Evolutionary conservation across 2,113 vertebrate species (phyloP), one percentile per base, ranked within the genome.

Genomic region (Rhynchomys soricoides): DNA sequence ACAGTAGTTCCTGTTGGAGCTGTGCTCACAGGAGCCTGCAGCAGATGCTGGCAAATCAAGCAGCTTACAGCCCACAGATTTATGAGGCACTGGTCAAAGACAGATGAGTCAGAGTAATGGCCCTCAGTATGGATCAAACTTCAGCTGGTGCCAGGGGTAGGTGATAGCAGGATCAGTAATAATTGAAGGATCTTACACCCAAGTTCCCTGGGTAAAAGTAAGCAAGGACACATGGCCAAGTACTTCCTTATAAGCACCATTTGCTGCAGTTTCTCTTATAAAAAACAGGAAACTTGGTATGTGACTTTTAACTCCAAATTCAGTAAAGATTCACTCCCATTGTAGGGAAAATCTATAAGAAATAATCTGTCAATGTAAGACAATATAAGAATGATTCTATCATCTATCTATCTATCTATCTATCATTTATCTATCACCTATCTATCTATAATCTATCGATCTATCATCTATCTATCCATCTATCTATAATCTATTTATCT

Each of bases 31-130:
- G 5, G 55, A 77, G 31, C 6, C 59, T 59, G 26, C 74, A 82
- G 75, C 19, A 40, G 83, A 71, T 95, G 34, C 88, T 90, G 71
- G 78, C 48, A 82, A 88, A 89, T 87, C 52, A 93, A 86, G 86
- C n/a, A 78, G 34, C 34, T 37, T 59, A 24, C 2, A 12, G 9
- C 78, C 95, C 71, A 77, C 71, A 94, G 45, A 78, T 91, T 78
- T 64, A 90, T 66, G 50, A 93, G 57, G 16, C 22, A 74, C 15
- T 79, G 86, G 70, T 48, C 87, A 82, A 89, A 95, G 52, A 71
- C 55, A 48, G 37, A 55, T 26, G 79, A 75, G 5, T 29, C 45
- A 96, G 40, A 34, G 40, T 48, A 45, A 62, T 48, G 40, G 50
- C 29, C 10, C 7, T 96, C 1, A 0, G 59, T 48, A 8, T 50